These are phyloP conservation scores for Gallirallus australis DNA, from an alignment of 2,797 vertebrate species.

Conservation along the genomic window DNA sequence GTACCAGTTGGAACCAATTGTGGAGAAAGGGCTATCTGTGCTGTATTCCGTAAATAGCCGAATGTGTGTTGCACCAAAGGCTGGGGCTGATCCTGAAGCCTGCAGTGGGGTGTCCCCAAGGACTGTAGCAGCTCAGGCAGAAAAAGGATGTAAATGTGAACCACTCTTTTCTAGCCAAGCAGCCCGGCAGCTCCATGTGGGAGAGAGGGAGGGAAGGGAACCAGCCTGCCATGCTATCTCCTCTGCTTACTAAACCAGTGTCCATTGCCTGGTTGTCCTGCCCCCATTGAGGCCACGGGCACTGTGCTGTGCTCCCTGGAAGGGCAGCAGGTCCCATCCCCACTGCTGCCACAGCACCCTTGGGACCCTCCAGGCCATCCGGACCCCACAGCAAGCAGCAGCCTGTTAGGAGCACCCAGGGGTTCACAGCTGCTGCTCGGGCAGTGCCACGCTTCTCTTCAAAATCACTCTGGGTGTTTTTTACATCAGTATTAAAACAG, in stretches of 20 bases:
- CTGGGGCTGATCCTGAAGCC: neutral
- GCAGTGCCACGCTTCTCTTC: neutral
- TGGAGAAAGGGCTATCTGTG: neutral
- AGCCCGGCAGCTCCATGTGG: neutral
- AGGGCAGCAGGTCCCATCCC: neutral
- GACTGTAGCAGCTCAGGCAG: neutral
- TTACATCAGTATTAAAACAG: neutral
- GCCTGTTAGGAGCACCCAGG: neutral
- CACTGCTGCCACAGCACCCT: fast-evolving
- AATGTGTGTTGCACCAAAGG: neutral
- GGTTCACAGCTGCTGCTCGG: neutral
- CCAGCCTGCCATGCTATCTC: neutral
- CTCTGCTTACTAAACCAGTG: neutral
- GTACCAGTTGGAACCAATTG: neutral
- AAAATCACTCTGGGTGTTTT: neutral
- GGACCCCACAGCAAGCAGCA: neutral
- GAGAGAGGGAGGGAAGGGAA: neutral
- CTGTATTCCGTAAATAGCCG: neutral
- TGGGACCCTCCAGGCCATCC: neutral
- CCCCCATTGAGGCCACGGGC: fast-evolving
- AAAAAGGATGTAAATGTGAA: neutral
- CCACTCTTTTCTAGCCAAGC: neutral
- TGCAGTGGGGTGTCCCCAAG: neutral
- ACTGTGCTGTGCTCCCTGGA: fast-evolving
- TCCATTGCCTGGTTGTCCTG: fast-evolving